These are phyloP conservation scores for Gnathonemus longibarbis DNA, from an alignment of 2,113 vertebrate species.

Conservation along the genomic window DNA sequence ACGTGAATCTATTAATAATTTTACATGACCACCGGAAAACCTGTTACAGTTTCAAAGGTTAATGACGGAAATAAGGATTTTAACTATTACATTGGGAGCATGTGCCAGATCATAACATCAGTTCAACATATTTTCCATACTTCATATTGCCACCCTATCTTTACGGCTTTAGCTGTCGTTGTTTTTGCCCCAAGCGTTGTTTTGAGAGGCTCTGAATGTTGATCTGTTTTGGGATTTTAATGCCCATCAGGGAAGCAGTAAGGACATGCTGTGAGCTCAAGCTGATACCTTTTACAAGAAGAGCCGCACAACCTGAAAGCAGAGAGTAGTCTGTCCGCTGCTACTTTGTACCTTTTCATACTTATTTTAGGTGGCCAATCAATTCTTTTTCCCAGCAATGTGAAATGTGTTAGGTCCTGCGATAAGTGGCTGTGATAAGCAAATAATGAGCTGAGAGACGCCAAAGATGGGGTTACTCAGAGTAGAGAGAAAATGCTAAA, in stretches of 20 bases:
- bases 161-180: neutral
- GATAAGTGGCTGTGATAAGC: constrained; percentile 37
- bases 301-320: neutral
- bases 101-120: neutral
- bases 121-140: neutral
- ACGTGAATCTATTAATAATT: neutral
- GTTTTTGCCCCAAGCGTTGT: neutral
- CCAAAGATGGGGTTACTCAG: constrained; percentile 40
- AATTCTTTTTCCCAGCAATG: neutral
- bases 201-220: neutral
- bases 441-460: constrained; percentile 49
- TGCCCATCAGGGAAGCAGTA: neutral
- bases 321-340: neutral
- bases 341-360: neutral
- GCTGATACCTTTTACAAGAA: neutral
- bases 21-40: neutral
- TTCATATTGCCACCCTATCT: neutral
- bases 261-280: neutral
- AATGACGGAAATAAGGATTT: neutral
- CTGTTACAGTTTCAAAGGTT: neutral
- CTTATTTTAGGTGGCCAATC: neutral
- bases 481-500: constrained; percentile 47
- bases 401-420: constrained; percentile 2
- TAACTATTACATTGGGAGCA: neutral
- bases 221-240: neutral